Conservation (phyloP, 2,113 vertebrate genomes). For the Grammatotria lemairii region DNA sequence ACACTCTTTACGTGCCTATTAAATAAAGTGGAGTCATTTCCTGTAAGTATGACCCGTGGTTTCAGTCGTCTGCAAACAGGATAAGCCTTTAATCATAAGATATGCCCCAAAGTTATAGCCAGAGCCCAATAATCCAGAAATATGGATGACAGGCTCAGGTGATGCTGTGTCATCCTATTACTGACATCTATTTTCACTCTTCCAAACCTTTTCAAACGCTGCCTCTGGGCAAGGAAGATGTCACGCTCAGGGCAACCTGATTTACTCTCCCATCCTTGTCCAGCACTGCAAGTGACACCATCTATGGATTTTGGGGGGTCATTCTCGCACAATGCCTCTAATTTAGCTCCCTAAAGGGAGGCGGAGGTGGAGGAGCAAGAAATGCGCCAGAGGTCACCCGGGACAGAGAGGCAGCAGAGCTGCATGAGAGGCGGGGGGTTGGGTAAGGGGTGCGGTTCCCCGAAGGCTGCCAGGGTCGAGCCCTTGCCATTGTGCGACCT, state of each 20-base stretch:
- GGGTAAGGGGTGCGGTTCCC: conserved; percentile 73
- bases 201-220: conserved; percentile 11
- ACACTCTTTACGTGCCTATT: not conserved
- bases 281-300: conserved; percentile 56
- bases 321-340: conserved; percentile 74
- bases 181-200: conserved; percentile 44
- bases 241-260: conserved; percentile 44
- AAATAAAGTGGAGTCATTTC: not conserved
- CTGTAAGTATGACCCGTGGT: not conserved
- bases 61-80: not conserved
- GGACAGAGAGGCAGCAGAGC: conserved; percentile 51
- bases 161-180: conserved; percentile 33
- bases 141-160: conserved; percentile 39
- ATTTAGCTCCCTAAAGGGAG: conserved; percentile 70
- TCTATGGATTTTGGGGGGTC: conserved; percentile 73
- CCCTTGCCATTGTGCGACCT: conserved; percentile 73
- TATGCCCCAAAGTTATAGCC: not conserved
- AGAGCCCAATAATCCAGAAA: conserved; percentile 10
- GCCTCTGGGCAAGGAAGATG: conserved; percentile 23
- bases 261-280: conserved; percentile 55
- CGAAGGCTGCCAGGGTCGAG: conserved; percentile 70
- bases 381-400: conserved; percentile 72
- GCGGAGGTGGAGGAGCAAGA: conserved; percentile 55
- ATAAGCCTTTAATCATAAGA: not conserved
- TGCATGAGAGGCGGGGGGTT: conserved; percentile 43